Percentiles rank a stretch among this genome's conserved stretches.
Evolutionary conservation across 30 jellyfish, hydroid and myxozoan species (phyloP).

Genomic region (Aurelia sp.): DNA sequence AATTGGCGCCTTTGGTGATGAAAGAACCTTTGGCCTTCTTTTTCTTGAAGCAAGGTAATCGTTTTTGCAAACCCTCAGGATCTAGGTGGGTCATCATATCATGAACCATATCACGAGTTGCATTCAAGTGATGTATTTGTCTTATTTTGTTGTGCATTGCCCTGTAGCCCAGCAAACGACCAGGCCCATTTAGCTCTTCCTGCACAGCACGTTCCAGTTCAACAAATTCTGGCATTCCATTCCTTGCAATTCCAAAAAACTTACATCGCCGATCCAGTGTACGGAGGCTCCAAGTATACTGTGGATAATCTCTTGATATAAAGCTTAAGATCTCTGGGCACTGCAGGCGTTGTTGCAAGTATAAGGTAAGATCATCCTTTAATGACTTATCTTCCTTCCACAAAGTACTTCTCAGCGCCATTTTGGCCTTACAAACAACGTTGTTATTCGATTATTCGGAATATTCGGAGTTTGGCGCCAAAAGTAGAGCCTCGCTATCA

Average conservation of each 20-base stretch:
- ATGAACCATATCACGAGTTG: constrained; percentile 13
- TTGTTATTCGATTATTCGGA: no score
- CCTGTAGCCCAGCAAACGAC: constrained; percentile 17
- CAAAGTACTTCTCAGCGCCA: neutral
- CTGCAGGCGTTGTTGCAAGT: no score
- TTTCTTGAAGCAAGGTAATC: neutral
- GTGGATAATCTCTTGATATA: no score
- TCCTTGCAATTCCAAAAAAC: no score
- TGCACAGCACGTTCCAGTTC: constrained; percentile 22
- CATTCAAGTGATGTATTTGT: constrained; percentile 13
- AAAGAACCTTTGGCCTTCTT: neutral
- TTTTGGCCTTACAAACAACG: neutral
- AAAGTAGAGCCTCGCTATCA: neutral
- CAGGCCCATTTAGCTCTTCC: constrained; percentile 13
- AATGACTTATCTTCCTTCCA: no score
- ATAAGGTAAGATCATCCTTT: no score
- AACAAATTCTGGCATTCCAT: neutral
- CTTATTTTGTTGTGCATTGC: constrained; percentile 23
- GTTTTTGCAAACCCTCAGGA: neutral
- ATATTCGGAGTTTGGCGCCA: neutral
- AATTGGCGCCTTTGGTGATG: constrained; percentile 15
- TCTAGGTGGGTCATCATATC: constrained; percentile 11
- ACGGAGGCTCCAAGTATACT: no score
- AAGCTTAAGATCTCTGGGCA: no score
- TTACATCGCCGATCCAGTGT: no score